These are phyloP conservation scores for Sus scrofa DNA, from an alignment of 2,113 vertebrate species.

Conservation along the genomic window DNA sequence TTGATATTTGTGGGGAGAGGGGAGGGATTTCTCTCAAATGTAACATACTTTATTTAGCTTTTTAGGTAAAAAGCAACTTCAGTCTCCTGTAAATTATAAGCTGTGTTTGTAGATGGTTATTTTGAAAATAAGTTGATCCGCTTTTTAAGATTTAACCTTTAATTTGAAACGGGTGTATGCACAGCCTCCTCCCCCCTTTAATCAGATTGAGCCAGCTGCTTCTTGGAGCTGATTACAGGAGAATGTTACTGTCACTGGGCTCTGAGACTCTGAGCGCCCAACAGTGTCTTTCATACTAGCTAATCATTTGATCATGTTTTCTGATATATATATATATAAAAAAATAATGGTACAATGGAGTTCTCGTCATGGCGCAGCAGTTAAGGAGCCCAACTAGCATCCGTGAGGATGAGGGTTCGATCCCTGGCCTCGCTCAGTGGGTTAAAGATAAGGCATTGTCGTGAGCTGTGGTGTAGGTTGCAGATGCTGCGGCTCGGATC, in stretches of 20 bases:
- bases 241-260: neutral
- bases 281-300: neutral
- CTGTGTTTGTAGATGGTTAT: neutral
- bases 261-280: neutral
- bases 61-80: neutral
- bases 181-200: too few relatives aligned
- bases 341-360: neutral
- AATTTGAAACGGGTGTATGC: neutral
- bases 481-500: too few relatives aligned
- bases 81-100: neutral
- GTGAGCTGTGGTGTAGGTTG: too few relatives aligned
- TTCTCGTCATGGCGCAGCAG: too few relatives aligned
- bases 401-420: too few relatives aligned
- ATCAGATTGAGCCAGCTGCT: neutral
- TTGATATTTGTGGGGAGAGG: neutral
- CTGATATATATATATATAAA: slow-evolving; percentile 33
- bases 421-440: too few relatives aligned
- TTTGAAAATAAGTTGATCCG: slow-evolving; percentile 30
- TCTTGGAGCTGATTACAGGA: neutral
- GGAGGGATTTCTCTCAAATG: neutral
- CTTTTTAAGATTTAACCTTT: slow-evolving; percentile 8
- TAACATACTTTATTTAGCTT: slow-evolving; percentile 35
- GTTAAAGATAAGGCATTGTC: too few relatives aligned
- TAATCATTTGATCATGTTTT: neutral
- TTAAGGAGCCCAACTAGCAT: too few relatives aligned